Conservation (phyloP, 2,797 vertebrate genomes). For the Ctenopoma kingsleyae region DNA sequence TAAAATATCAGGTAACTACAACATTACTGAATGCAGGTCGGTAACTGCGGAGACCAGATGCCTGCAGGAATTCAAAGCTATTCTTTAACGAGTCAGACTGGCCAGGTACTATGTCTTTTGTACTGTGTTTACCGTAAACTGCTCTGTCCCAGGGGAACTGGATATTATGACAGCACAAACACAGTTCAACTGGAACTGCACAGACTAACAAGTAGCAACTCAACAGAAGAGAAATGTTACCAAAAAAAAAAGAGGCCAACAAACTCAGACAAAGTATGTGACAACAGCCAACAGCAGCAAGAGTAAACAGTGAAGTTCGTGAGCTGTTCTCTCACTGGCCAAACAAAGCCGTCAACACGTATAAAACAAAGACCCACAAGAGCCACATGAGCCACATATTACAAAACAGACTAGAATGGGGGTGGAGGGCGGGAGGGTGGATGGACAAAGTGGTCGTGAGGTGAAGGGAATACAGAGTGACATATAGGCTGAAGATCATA, state of each 20-base stretch:
- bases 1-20: constrained; percentile 87
- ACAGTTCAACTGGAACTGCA: constrained; percentile 34
- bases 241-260: constrained; percentile 23
- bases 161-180: constrained; percentile 47
- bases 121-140: constrained; percentile 66
- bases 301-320: constrained; percentile 67
- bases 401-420: constrained; percentile 36
- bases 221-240: constrained; percentile 35
- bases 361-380: constrained; percentile 64
- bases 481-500: constrained; percentile 68
- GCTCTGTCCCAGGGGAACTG: constrained; percentile 41
- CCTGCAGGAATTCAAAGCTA: constrained; percentile 62
- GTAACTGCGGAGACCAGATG: constrained; percentile 77
- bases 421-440: neutral
- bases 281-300: constrained; percentile 43
- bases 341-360: constrained; percentile 63
- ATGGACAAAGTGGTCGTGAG: constrained; percentile 24
- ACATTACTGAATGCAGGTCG: constrained; percentile 75
- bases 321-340: constrained; percentile 74
- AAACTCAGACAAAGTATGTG: constrained; percentile 38
- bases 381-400: constrained; percentile 60
- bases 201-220: constrained; percentile 21
- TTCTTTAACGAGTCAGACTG: constrained; percentile 64
- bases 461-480: constrained; percentile 50
- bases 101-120: constrained; percentile 61